phyloP scores from a whole-genome alignment of 2,888 invertebrate species.

The Anorthoa munda region DNA sequence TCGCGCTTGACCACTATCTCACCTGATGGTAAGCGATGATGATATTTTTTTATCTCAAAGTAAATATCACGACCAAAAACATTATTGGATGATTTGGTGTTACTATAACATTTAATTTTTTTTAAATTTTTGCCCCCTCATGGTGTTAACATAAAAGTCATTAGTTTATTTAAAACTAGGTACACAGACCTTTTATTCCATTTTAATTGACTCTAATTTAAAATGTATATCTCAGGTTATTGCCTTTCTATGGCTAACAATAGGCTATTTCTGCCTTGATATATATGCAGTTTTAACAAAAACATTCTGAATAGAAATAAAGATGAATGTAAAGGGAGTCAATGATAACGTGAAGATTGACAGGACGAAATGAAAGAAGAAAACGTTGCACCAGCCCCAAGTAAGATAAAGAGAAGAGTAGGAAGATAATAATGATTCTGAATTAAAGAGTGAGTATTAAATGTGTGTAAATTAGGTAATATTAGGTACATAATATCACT shows the following conservation, averaged over 20 bases:
- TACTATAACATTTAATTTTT: constrained; percentile 7
- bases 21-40: too few relatives aligned
- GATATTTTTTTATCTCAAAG: not conserved
- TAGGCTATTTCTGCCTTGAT: not conserved
- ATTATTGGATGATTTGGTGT: not conserved
- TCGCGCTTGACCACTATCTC: too few relatives aligned
- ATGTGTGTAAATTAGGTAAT: too few relatives aligned
- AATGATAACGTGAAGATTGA: too few relatives aligned
- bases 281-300: not conserved
- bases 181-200: not conserved
- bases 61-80: constrained; percentile 3
- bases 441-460: not conserved
- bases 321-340: too few relatives aligned
- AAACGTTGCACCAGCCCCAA: too few relatives aligned
- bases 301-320: too few relatives aligned
- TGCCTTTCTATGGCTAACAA: not conserved
- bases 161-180: not conserved
- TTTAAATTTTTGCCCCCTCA: not conserved
- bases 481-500: too few relatives aligned
- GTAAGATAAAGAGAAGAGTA: too few relatives aligned
- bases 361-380: too few relatives aligned
- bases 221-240: not conserved
- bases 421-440: not conserved
- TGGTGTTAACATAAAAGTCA: not conserved
- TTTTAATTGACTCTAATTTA: not conserved